Evolutionary conservation across 2,797 vertebrate genomes (phyloP).

Genomic region (Phataginus tetradactyla): DNA sequence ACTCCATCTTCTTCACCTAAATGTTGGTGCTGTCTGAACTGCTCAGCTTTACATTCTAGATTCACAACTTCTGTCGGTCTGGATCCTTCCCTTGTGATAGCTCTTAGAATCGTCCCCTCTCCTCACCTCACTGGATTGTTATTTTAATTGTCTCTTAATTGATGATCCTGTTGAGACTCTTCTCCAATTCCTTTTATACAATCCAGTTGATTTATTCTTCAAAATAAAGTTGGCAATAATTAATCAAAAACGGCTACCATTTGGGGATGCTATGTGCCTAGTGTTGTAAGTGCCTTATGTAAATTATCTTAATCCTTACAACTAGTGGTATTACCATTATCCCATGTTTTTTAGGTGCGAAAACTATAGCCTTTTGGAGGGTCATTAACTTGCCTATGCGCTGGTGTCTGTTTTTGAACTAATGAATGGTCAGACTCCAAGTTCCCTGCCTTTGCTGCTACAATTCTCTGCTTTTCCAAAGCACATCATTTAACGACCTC

Average conservation of each 20-base stretch:
- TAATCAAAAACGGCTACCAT: slow-evolving; percentile 11
- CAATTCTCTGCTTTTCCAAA: neutral
- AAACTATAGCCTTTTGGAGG: neutral
- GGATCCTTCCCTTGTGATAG: neutral
- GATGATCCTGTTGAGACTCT: neutral
- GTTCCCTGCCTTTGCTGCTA: neutral
- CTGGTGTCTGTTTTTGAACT: neutral
- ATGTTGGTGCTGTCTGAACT: neutral
- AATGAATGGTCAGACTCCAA: neutral
- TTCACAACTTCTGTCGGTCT: neutral
- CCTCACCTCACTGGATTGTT: neutral
- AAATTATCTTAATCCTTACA: slow-evolving; percentile 36
- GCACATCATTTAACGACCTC: neutral
- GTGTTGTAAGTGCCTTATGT: neutral
- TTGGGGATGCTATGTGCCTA: neutral
- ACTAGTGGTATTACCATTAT: neutral
- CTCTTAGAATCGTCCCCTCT: neutral
- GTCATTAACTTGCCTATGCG: neutral
- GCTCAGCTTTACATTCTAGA: neutral
- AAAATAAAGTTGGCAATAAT: slow-evolving; percentile 31
- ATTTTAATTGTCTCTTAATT: slow-evolving; percentile 41
- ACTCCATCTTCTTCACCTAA: neutral
- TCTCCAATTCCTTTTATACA: neutral
- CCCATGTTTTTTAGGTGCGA: neutral
- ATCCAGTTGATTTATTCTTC: slow-evolving; percentile 26